Conservation (phyloP, 2,797 vertebrate species). For the Poecilia velifera region DNA sequence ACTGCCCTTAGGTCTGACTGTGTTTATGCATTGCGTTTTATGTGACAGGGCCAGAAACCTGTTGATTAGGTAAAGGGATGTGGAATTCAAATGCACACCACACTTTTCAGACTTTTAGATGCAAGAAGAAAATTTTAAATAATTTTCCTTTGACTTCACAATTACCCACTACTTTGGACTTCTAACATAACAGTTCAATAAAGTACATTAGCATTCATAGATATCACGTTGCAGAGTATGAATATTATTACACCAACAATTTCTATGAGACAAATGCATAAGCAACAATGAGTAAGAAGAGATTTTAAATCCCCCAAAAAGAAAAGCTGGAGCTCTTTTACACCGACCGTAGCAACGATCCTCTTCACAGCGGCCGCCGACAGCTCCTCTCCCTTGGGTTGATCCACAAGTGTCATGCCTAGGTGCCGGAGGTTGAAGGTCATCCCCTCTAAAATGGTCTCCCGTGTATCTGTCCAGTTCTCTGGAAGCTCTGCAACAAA, state of each 20-base stretch:
- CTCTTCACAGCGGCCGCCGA: conserved; percentile 91
- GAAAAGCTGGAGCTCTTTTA: background rate
- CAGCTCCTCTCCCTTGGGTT: conserved; percentile 94
- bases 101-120: no score
- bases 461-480: conserved; percentile 96
- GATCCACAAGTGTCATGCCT: conserved; percentile 95
- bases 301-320: background rate
- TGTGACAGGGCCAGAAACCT: background rate
- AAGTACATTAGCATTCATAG: background rate
- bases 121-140: background rate
- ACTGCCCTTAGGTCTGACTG: background rate
- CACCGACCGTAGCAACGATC: conserved; percentile 87
- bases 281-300: background rate
- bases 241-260: background rate
- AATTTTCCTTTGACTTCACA: background rate
- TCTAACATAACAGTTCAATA: background rate
- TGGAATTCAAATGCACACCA: background rate
- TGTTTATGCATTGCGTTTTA: background rate
- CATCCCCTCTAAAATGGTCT: conserved; percentile 94
- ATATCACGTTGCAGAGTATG: background rate
- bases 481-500: conserved; percentile 88
- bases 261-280: background rate
- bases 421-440: conserved; percentile 93
- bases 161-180: background rate
- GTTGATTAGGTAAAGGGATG: background rate